Evolutionary conservation across 1,140 invertebrate genomes (phyloP), one percentile per base, ranked within the genome.

Genomic region (Formica selysi): DNA sequence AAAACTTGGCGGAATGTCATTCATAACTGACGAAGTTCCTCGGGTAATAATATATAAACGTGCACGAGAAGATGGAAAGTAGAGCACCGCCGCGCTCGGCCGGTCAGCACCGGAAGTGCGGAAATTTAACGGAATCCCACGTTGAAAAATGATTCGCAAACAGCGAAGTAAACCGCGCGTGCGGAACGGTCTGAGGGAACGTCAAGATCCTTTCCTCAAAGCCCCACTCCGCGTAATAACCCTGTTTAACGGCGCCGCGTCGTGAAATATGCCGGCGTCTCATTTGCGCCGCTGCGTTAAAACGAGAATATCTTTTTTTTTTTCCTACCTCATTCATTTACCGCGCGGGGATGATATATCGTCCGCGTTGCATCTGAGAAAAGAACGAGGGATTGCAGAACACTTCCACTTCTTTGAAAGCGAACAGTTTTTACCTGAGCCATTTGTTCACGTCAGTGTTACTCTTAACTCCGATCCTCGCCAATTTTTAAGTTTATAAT

Each of bases 21-120:
- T 83, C 79, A 83, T 83, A 83, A 83, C 79, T 74, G 79, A 83
- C 79, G 68, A 83, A 83, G 79, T 74, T 83, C 48, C 26, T 38
- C n/a, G 38, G 54, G 48, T 51, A 51, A 73, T 83, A 83, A 83
- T 83, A 54, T 73, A 83, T 41, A 81, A 73, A 81, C 51, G 22
- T n/a, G 29, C 73, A 16, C 26, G 26, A 29, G n/a, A 19, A 13
- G 44, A 16, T 41, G 62, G 73, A 65, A 85, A 67, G 62, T 79
- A 16, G 74, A 78, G 26, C 41, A 41, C 73, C 32, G 57, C 73
- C 64, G 51, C 36, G 65, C 26, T 36, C 36, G 41, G 67, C 38
- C 38, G 79, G 51, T 59, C 79, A 61, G 67, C 59, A 19, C 11
- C 70, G 22, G 22, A 78, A 85, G 73, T 65, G 83, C 32, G 44